Evolutionary conservation across 2,888 invertebrate genomes (phyloP), one percentile per base, ranked within the genome.

Genomic region (Phanerotoma sp.): DNA sequence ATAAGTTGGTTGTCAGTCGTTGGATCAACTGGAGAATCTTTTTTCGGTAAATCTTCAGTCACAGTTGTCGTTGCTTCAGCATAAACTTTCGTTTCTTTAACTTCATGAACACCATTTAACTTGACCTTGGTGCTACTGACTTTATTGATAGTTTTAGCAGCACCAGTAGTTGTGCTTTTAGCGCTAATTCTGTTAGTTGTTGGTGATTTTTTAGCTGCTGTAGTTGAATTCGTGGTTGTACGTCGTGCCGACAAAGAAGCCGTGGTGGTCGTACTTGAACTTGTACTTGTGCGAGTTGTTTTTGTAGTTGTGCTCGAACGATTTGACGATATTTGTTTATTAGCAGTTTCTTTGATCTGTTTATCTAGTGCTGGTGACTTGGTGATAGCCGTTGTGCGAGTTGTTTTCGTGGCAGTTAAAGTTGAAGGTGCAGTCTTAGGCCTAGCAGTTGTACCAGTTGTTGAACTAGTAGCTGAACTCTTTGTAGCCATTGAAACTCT

Each of bases 311-410:
- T 70, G 75, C 79, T 65, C 71, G 80, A 61, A 74, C 83, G 70
- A 69, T 78, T 75, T 55, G 83, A 81, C 11, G 83, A 83, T 67
- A 87, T 81, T 69, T 84, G 84, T 69, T 86, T 87, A 73, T 87
- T 88, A 47, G 85, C 85, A 65, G 85, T 83, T 62, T 88, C 87
- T 74, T 88, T 87, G 61, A 80, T 83, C 68, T 84, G 85, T 66
- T 88, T 88, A 75, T 84, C 67, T 65, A 76, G 72, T 50, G 71
- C 65, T 4, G 72, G 73, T 0, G 70, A 67, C 51, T 73, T 73
- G 4, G 53, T 22, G 0, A 57, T n/a, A 10, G 47, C 13, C 11
- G 45, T 6, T 3, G 20, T 5, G n/a, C 49, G 41, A 56, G 83
- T 81, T 10, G 83, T 68, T 68, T 75, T 78, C 3, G 64, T 13